These are phyloP conservation scores for Chunga burmeisteri DNA, from an alignment of 2,113 vertebrate genomes.

Conservation along the genomic window DNA sequence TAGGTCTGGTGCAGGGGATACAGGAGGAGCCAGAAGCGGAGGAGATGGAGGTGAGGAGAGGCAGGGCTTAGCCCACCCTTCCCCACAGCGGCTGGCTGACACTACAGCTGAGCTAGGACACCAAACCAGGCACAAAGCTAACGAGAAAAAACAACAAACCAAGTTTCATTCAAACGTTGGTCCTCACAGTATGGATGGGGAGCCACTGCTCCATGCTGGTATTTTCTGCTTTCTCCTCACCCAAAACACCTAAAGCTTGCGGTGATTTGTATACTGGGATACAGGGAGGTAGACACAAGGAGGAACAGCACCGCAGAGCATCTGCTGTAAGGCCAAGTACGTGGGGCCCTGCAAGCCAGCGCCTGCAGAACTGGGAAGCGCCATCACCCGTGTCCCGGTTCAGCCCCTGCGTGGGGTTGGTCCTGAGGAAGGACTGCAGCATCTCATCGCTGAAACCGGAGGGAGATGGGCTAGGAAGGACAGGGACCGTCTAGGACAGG, in stretches of 20 bases:
- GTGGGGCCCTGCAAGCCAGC: not conserved
- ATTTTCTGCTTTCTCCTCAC: not conserved
- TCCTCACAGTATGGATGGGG: accelerated
- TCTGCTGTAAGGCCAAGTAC: not conserved
- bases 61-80: not conserved
- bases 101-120: not conserved
- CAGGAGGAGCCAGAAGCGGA: no score
- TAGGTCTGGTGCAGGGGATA: accelerated
- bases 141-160: accelerated
- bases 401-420: not conserved
- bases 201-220: not conserved
- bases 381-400: accelerated
- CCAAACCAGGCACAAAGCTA: not conserved
- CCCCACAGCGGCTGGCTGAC: not conserved
- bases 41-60: not conserved
- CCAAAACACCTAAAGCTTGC: not conserved
- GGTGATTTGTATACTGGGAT: not conserved
- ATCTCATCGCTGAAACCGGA: accelerated
- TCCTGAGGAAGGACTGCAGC: not conserved
- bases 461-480: not conserved
- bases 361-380: no score
- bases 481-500: not conserved
- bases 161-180: not conserved
- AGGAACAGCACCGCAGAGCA: not conserved
- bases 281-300: accelerated